Evolutionary conservation across 1,140 invertebrate genomes (phyloP), one percentile per base, ranked within the genome.

Genomic region (Papilio polytes): DNA sequence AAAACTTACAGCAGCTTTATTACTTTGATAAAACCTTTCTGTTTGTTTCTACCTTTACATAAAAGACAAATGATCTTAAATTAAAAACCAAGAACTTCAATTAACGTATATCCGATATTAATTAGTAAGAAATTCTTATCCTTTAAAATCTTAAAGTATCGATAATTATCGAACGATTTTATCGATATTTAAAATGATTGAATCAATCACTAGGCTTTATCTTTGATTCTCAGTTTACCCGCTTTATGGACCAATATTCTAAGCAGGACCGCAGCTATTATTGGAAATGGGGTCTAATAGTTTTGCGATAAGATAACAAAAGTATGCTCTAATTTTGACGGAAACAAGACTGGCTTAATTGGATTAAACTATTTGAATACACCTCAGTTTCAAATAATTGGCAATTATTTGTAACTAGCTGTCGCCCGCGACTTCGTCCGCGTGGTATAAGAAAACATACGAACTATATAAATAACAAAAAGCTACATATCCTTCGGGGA

Each of bases 301-400:
- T 86, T 84, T 44, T 31, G 44, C 74, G 90, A 92, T 92, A 91
- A 92, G 89, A 90, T 90, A 88, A 83, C 53, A 12, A 20, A 36
- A 31, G 74, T 48, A 74, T 78, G 48, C 41, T 81, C 63, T 81
- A 80, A 83, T 84, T 82, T 82, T 82, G 78, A 85, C 81, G 70
- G 77, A 78, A 78, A 78, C 77, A 63, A 78, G 41, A n/a, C n/a
- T 44, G 31, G 10, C 53, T 78, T 78, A 78, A 78, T 78, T 78
- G 74, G 22, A 78, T 31, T 22, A 36, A 56, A 63, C 6, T 13
- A 46, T 74, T 78, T 36, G 15, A 70, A 36, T 36, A 78, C 44
- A 44, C 41, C 41, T 73, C 48, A 13, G 7, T n/a, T 56, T 76
- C 46, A 44, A 80, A 31, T 70, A 26, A 70, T 70, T 70, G 74